Conservation (phyloP, 2,113 vertebrate genomes). For the Brachyistius frenatus region DNA sequence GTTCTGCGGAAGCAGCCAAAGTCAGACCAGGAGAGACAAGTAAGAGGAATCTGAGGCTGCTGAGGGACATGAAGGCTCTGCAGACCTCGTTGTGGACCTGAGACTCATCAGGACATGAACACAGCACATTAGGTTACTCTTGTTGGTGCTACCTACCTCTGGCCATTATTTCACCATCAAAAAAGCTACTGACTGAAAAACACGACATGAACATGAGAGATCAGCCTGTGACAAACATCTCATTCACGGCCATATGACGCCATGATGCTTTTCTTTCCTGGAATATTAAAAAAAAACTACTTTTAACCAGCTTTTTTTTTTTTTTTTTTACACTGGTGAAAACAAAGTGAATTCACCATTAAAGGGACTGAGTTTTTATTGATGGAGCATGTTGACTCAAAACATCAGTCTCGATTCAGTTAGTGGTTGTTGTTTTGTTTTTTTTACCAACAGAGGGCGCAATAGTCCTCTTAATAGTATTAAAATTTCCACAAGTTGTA, state of each 20-base stretch:
- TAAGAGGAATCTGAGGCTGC: constrained; percentile 89
- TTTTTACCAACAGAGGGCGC: constrained; percentile 31
- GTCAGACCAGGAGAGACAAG: constrained; percentile 88
- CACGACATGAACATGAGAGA: neutral
- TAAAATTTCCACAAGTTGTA: neutral
- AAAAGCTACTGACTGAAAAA: neutral
- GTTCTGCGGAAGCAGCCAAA: constrained; percentile 75
- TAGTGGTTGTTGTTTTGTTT: neutral
- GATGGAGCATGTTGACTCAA: neutral
- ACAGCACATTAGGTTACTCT: neutral
- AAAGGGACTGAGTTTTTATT: neutral
- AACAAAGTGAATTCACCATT: neutral
- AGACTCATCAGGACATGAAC: constrained; percentile 61
- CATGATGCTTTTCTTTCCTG: neutral
- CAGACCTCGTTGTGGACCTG: constrained; percentile 89
- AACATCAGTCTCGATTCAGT: neutral
- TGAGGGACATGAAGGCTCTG: constrained; percentile 94
- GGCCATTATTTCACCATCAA: constrained; percentile 7
- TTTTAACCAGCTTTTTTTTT: neutral
- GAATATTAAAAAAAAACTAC: neutral
- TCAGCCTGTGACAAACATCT: neutral
- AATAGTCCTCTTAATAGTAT: neutral
- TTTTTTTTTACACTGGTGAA: neutral
- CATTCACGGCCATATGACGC: neutral
- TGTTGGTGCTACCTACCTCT: constrained; percentile 12